Evolutionary conservation across 2,888 invertebrate species (phyloP), one percentile per base, ranked within the genome.

Genomic region (Geophilus truncorum): DNA sequence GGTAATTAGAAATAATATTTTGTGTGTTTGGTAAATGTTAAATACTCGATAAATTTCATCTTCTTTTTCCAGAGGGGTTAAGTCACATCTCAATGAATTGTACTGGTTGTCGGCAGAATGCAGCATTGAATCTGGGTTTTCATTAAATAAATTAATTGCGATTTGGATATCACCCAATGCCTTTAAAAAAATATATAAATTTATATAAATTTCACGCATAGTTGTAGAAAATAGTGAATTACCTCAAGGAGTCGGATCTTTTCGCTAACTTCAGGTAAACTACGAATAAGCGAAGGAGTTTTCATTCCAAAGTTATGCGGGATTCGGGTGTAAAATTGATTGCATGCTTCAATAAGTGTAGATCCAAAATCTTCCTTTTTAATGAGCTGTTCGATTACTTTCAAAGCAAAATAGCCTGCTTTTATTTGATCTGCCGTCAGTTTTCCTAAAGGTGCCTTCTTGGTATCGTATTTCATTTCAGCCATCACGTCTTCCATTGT

Each of bases 281-380:
- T 87, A 78, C 85, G 84, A 79, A 90, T 89, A 34, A 88, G 81
- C 4, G 89, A 87, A 7, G 89, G 89, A 9, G 85, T 84, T 82
- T 85, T 86, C 88, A 89, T 89, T 10, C 89, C 89, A 85, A 89
- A 89, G 81, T 86, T 86, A 84, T 89, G 89, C 21, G 89, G 89
- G 80, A 90, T 88, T 77, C 87, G 85, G 3, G 89, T 89, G 83
- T 90, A 89, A 84, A 89, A 89, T 7, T 86, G 87, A 85, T 87
- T 88, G 84, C 88, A 89, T 0, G 89, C 89, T 28, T 87, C 84
- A n/a, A 84, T 80, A 57, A 86, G 84, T 5, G 84, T 84, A 18
- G 81, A 81, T 25, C 86, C 86, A 81, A 85, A 85, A 30, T 86
- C 84, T 7, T 85, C 85, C 34, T 84, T 85, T 28, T 85, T 83